phyloP scores from a whole-genome alignment of 2,113 vertebrate species.

The Aptenodytes forsteri region DNA sequence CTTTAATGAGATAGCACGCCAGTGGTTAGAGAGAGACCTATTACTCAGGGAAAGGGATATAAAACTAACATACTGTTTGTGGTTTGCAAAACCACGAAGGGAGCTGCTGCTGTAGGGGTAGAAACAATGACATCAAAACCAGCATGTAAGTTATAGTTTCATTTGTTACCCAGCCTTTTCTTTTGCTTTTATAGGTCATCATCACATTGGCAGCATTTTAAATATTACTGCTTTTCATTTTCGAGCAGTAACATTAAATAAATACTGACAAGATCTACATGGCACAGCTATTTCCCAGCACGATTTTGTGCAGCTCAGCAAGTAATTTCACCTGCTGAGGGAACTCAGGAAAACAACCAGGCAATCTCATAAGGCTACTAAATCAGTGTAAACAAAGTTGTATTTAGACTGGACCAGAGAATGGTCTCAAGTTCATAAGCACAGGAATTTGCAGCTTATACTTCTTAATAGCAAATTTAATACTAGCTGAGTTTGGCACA shows the following conservation, averaged over 20 bases:
- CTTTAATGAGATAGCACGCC: background rate
- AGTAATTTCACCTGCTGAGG: slow-evolving; percentile 41
- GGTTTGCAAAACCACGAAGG: background rate
- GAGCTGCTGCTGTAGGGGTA: background rate
- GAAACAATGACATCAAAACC: background rate
- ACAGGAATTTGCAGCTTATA: slow-evolving; percentile 13
- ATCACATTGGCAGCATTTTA: background rate
- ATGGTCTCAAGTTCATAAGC: background rate
- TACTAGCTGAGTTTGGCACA: background rate
- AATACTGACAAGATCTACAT: background rate
- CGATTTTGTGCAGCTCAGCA: slow-evolving; percentile 9
- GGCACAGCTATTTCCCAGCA: slow-evolving; percentile 21
- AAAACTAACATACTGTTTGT: background rate
- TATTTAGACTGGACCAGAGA: slow-evolving; percentile 7
- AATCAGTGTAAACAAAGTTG: slow-evolving; percentile 33
- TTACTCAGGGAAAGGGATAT: background rate
- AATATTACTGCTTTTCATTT: slow-evolving; percentile 44
- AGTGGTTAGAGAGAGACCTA: background rate
- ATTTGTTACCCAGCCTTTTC: slow-evolving; percentile 11
- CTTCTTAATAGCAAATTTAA: background rate
- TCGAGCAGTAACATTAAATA: slow-evolving; percentile 48
- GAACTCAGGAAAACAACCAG: slow-evolving; percentile 18
- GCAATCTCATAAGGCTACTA: slow-evolving; percentile 19
- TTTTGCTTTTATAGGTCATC: slow-evolving; percentile 37
- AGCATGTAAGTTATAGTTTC: slow-evolving; percentile 8